Evolutionary conservation across 2,888 invertebrate genomes (phyloP).

Genomic region (Conistra vaccinii): DNA sequence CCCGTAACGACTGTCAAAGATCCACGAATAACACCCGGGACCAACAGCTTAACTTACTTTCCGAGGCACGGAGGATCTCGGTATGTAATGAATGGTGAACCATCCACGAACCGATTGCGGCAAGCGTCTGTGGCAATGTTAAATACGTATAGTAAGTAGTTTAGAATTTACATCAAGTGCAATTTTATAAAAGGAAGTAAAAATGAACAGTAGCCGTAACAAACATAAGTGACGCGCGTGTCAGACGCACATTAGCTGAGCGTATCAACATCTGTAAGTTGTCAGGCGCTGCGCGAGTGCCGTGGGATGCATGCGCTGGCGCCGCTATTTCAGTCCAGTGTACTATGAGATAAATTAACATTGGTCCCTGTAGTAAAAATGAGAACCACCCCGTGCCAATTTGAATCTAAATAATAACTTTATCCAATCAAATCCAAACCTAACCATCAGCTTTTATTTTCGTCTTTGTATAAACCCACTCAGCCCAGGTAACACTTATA

Average conservation of each 20-base stretch:
- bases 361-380: background rate
- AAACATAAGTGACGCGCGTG: slow-evolving; percentile 34
- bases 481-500: background rate
- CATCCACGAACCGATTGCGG: background rate
- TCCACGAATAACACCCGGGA: background rate
- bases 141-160: background rate
- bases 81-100: background rate
- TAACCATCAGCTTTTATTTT: background rate
- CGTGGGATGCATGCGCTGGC: slow-evolving; percentile 8
- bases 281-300: background rate
- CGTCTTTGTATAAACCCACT: background rate
- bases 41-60: background rate
- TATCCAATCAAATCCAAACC: background rate
- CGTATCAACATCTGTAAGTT: slow-evolving; percentile 2
- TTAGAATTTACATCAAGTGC: background rate
- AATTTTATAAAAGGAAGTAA: background rate
- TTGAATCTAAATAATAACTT: background rate
- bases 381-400: no score
- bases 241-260: slow-evolving; percentile 29
- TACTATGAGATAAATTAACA: background rate
- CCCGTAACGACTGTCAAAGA: background rate
- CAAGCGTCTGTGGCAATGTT: background rate
- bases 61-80: background rate
- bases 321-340: slow-evolving; percentile 6
- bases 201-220: slow-evolving; percentile 12